A percentile compares a stretch with the other conserved stretches of the same genome.
These are phyloP conservation scores for Dasypolia templi DNA, from an alignment of 2,888 invertebrate species.

Conservation along the genomic window DNA sequence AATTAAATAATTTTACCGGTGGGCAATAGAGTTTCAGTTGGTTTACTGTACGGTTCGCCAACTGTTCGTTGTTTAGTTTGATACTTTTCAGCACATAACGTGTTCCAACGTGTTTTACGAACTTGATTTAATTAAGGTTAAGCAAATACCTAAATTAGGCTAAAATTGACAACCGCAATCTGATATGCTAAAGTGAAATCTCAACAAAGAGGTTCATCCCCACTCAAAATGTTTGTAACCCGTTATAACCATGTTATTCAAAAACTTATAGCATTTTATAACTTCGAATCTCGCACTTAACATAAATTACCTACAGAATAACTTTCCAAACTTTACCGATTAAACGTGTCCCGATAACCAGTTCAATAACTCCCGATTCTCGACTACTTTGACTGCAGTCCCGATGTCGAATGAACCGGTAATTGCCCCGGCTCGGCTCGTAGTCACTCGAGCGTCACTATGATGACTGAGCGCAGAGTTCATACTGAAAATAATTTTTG, in stretches of 20 bases:
- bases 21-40: constrained; percentile 17
- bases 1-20: constrained; percentile 40
- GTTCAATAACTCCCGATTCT: constrained; percentile 38
- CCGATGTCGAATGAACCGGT: constrained; percentile 27
- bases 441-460: constrained; percentile 9
- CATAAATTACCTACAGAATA: constrained; percentile 47
- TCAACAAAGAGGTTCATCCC: not conserved
- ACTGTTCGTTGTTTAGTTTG: not conserved
- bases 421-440: constrained; percentile 27
- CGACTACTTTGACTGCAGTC: constrained; percentile 31
- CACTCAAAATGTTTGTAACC: not conserved
- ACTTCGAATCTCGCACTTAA: constrained; percentile 29
- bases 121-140: not conserved
- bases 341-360: constrained; percentile 64
- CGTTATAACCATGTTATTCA: constrained; percentile 37
- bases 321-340: constrained; percentile 59
- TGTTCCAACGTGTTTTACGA: not conserved
- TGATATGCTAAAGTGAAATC: not conserved
- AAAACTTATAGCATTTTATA: constrained; percentile 52
- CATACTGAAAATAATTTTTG: not conserved
- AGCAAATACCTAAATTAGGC: too few relatives aligned
- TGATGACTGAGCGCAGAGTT: constrained; percentile 11
- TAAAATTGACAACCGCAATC: not conserved
- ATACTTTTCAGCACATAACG: not conserved
- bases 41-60: constrained; percentile 10